These are phyloP conservation scores for Campylomormyrus tamandua DNA, from an alignment of 2,113 vertebrate genomes.

Conservation along the genomic window DNA sequence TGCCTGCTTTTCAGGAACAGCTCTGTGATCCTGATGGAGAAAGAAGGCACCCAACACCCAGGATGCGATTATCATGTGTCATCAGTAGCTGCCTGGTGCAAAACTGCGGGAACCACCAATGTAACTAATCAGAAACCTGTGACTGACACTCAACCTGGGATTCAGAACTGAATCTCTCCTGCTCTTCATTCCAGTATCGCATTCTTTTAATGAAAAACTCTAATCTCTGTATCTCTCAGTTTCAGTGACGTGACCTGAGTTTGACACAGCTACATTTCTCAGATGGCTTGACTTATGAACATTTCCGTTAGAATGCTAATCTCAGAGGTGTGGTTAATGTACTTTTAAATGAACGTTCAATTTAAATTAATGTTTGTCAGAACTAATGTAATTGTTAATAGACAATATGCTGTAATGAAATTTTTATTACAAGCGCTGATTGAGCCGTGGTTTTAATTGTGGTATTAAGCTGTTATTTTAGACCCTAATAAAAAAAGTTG, in stretches of 20 bases:
- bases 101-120: not conserved
- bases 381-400: slow-evolving; percentile 9
- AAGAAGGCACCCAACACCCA: not conserved
- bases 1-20: not conserved
- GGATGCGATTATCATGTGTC: not conserved
- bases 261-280: not conserved
- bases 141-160: not conserved
- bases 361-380: slow-evolving; percentile 3
- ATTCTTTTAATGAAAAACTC: not conserved
- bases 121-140: not conserved
- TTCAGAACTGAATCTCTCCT: not conserved
- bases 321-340: not conserved
- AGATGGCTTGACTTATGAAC: not conserved
- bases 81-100: not conserved
- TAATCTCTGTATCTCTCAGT: not conserved
- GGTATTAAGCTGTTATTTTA: not conserved
- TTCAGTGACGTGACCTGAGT: not conserved
- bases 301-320: not conserved
- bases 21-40: not conserved
- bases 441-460: not conserved
- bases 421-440: not conserved
- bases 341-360: not conserved
- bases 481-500: slow-evolving; percentile 5
- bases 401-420: not conserved
- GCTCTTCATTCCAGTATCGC: not conserved